Evolutionary conservation across 2,888 invertebrate species (phyloP), one percentile per base, ranked within the genome.

Genomic region (Microctonus hyperodae): DNA sequence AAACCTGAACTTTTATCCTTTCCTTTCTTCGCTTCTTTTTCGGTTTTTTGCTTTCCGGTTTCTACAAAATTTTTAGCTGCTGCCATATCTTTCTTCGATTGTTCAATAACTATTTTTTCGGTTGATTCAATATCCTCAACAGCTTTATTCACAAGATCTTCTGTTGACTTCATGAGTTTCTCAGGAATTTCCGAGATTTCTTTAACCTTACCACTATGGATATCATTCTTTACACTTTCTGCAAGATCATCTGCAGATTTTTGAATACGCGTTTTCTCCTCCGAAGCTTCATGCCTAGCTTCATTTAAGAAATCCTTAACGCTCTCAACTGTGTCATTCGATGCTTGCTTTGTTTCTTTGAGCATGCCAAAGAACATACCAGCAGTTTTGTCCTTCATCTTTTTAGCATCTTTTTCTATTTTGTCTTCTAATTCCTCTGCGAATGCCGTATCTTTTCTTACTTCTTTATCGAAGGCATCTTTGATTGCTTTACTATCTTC

Each of bases 41-140:
- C 23, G 6, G 23, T 69, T 61, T 70, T 68, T 16, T 70, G 68
- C 55, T 70, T 70, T 9, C 68, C 55, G 35, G 65, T 65, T 16
- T 71, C 70, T 1, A 31, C 67, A 1, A 65, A 31, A 20, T 69
- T 70, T 13, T 31, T 37, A 16, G 55, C 58, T 0, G 86, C 79
- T 31, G 87, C 86, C 77, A 86, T 86, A 76, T 9, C 20, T 31
- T 55, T 55, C 16, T 55, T 55, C 9, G 86, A 86, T 10, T 72
- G 66, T 6, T 74, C 68, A 1, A 56, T 2, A 28, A 66, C 50
- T 64, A 65, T 65, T 7, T 71, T 68, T 60, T 69, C 70, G 11
- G 56, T 60, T 5, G 64, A 61, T n/a, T 57, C 65, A 22, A 66
- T 56, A 23, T 72, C 70, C 0, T 62, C 55, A 13, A 7, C 62